phyloP scores from a whole-genome alignment of 1,140 invertebrate species.

The Pachyrhynchus sulphureomaculatus region DNA sequence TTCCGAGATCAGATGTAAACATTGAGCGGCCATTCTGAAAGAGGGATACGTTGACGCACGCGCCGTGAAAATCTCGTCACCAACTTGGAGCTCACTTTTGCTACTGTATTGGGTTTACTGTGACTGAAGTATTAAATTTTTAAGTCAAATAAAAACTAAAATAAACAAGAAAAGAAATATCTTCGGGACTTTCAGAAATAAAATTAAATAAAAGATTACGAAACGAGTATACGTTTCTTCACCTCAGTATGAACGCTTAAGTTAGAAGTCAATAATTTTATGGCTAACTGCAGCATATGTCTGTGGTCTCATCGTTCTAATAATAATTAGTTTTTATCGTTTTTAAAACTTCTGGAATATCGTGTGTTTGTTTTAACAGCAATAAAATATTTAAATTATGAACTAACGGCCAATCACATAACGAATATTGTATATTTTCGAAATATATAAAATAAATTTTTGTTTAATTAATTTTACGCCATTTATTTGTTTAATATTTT shows the following conservation, averaged over 20 bases:
- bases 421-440: constrained; percentile 25
- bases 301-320: constrained; percentile 29
- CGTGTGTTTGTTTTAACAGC: constrained; percentile 31
- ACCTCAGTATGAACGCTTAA: constrained; percentile 4
- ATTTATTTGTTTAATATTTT: constrained; percentile 32
- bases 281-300: constrained; percentile 15
- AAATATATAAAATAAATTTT: constrained; percentile 30
- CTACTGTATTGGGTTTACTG: too few relatives aligned
- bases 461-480: constrained; percentile 28
- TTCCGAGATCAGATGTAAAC: too few relatives aligned
- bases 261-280: constrained; percentile 28
- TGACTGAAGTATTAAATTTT: too few relatives aligned
- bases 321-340: constrained; percentile 34
- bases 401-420: constrained; percentile 19
- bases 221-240: constrained; percentile 6
- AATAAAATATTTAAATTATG: constrained; percentile 33
- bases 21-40: too few relatives aligned
- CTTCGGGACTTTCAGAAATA: not conserved
- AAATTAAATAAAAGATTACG: not conserved
- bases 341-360: constrained; percentile 30
- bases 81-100: too few relatives aligned
- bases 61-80: too few relatives aligned
- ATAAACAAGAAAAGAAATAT: not conserved
- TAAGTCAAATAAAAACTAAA: not conserved
- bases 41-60: too few relatives aligned